These are phyloP conservation scores for Hyalella azteca DNA, from an alignment of 2,888 invertebrate species.

Conservation along the genomic window DNA sequence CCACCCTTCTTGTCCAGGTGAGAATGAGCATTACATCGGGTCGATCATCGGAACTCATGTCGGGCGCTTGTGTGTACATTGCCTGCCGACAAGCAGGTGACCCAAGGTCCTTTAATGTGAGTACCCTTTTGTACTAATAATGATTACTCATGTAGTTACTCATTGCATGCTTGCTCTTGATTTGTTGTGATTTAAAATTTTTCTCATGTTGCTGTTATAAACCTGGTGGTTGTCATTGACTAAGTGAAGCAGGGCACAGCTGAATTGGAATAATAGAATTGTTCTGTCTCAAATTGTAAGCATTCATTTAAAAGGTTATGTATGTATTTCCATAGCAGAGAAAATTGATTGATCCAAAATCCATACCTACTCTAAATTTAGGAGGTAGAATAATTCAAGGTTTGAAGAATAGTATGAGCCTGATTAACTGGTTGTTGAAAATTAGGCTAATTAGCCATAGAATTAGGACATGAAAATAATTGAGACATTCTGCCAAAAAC, in stretches of 20 bases:
- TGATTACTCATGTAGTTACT: neutral
- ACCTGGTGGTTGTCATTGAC: neutral
- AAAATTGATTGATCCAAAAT: no score
- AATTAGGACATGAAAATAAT: no score
- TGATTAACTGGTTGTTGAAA: no score
- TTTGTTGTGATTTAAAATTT: neutral
- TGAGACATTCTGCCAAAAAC: no score
- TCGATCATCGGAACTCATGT: neutral
- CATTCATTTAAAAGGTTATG: no score
- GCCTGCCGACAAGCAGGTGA: neutral
- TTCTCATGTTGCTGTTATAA: neutral
- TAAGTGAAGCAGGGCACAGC: neutral
- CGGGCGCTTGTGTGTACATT: slow-evolving; percentile 9
- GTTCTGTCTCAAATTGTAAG: neutral
- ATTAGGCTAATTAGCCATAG: no score
- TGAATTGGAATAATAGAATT: neutral
- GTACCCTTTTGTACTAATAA: neutral
- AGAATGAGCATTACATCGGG: neutral
- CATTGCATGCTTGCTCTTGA: neutral
- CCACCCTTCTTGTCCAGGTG: neutral
- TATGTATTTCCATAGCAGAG: no score
- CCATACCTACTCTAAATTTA: no score
- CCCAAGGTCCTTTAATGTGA: neutral
- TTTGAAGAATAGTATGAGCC: no score
- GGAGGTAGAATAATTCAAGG: no score